Evolutionary conservation across 2,888 invertebrate species (phyloP), one percentile per base, ranked within the genome.

Genomic region (Tuberolachnus salignus): DNA sequence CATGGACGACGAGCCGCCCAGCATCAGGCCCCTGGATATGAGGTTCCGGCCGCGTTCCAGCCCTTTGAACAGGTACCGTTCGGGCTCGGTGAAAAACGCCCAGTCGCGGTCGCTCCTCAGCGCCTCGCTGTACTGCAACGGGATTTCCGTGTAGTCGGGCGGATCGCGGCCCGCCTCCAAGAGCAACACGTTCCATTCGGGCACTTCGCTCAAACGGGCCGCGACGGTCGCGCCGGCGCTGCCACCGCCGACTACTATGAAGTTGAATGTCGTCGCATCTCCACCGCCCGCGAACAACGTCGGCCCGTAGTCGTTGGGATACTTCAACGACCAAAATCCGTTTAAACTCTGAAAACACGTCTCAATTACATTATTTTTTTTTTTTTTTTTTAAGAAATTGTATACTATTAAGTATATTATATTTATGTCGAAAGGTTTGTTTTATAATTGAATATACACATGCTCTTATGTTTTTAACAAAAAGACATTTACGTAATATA

Each of bases 311-410:
- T 81, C 80, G 21, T 53, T n/a, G 4, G 80, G 81, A 44, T 72
- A 78, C 14, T 46, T 51, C 4, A 80, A 11, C n/a, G 80, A 49
- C 6, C 3, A 19, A 9, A 42, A 14, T 13, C 16, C 57, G 13
- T 69, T n/a, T 9, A 26, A 11, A 0, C 14, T n/a, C 92, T 87
- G 23, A 78, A 69, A 57, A 19, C 19, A 9, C 11, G 13, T 23
- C 13, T n/a, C n/a, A n/a, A n/a, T n/a, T n/a, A n/a, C 3, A 23
- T 57, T 57, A 11, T 21, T 57, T 21, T 23, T 8, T 55, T 21
- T 11, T 53, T 16, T 51, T 51, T n/a, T n/a, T n/a, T n/a, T n/a
- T n/a, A n/a, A n/a, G n/a, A n/a, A n/a, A n/a, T n/a, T n/a, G n/a
- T n/a, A n/a, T n/a, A n/a, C n/a, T n/a, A n/a, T n/a, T n/a, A n/a